These are phyloP conservation scores for Asobara japonica DNA, from an alignment of 1,140 invertebrate genomes.

Conservation along the genomic window DNA sequence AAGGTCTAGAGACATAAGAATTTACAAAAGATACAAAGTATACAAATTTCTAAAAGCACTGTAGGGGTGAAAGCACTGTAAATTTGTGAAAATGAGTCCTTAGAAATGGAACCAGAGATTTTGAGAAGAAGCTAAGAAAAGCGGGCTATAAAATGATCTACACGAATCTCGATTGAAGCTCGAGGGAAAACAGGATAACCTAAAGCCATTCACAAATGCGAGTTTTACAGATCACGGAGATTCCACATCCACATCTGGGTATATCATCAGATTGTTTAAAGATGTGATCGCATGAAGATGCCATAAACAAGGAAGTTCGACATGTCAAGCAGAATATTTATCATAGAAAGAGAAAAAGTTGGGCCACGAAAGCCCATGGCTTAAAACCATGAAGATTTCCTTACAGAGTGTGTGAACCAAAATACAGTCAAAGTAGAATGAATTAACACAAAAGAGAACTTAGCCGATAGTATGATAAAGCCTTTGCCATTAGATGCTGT, in stretches of 20 bases:
- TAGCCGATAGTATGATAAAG: no score
- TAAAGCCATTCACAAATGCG: neutral
- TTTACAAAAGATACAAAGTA: slow-evolving; percentile 30
- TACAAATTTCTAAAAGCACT: slow-evolving; percentile 41
- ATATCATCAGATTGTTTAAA: slow-evolving; percentile 14
- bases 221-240: slow-evolving; percentile 13
- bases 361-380: no score
- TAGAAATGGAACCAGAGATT: slow-evolving; percentile 41
- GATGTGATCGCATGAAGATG: slow-evolving; percentile 24
- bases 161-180: neutral
- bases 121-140: slow-evolving; percentile 10
- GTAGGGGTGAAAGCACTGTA: no score
- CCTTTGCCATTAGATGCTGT: no score
- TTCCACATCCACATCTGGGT: slow-evolving; percentile 7
- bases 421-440: no score
- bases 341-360: no score
- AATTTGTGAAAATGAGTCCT: slow-evolving; percentile 41
- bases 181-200: neutral
- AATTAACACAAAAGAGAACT: no score
- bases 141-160: slow-evolving; percentile 33
- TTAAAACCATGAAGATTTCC: no score
- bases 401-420: no score
- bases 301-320: slow-evolving; percentile 12
- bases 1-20: slow-evolving; percentile 35
- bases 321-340: slow-evolving; percentile 20